Base-by-base conservation (phyloP, 2,797 vertebrate genomes). In the Graptemys geographica region DNA sequence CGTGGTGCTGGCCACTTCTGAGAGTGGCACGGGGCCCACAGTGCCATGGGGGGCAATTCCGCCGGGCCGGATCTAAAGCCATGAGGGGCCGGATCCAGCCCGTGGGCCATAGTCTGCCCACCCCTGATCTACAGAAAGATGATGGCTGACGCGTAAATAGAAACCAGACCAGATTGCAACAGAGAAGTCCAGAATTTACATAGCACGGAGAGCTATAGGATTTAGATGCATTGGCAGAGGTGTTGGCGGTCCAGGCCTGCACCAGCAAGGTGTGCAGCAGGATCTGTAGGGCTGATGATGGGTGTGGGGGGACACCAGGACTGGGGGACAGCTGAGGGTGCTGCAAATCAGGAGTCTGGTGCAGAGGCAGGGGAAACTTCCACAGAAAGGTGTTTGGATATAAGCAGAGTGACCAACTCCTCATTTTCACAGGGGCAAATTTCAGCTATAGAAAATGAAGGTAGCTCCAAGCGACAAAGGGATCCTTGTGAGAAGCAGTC, bases 81-180 rank as follows among this genome's bases (percentile, higher is more conserved):
- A 15, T 5, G 51, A 51, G 51, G 51, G 51, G 51, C 15, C 13
- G 2, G 51, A 51, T 51, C 15, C 5, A 4, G 15, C 51, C 51
- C 5, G 5, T 13, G 13, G 51, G 51, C 15, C 13, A 15, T 51
- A 51, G 51, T 51, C 15, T 51, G 51, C 51, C 13, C 51, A 6
- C 15, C 51, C 51, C 11, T 13, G 28, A 13, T 13, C 59, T 23
- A 49, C 16, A 86, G 82, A 44, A 84, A 23, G 0, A 0, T 13
- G n/a, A 49, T 6, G n/a, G 8, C 33, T 12, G 62, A 82, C 27
- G 23, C 37, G 25, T 59, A 83, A 7, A 2, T 6, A 62, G 56
- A 91, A 87, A 41, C 5, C 33, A n/a, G 47, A 91, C 31, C 80
- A 79, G 78, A 52, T 16, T 78, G 59, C 69, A 78, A 23, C n/a